Conservation (phyloP, 1,140 invertebrate species). For the Musca domestica region DNA sequence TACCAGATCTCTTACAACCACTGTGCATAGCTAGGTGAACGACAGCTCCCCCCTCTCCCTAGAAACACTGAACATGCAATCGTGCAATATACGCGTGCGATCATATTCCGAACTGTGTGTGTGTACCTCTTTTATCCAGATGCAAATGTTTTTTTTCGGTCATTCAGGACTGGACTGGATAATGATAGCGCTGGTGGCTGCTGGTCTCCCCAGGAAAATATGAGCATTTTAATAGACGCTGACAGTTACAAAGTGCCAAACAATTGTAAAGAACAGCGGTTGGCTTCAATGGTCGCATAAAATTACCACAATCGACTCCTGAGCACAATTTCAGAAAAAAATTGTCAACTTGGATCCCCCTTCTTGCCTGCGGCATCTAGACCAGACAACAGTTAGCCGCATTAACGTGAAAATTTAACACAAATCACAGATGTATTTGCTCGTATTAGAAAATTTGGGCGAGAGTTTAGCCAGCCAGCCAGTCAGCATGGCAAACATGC, state of each 20-base stretch:
- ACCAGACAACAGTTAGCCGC: neutral
- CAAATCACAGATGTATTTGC: too few species aligned
- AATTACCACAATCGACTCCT: neutral
- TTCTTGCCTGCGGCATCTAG: too few species aligned
- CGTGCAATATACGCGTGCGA: conserved; percentile 13
- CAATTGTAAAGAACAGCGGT: conserved; percentile 40
- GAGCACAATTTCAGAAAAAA: too few species aligned
- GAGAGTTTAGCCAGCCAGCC: too few species aligned
- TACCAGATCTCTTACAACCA: too few species aligned
- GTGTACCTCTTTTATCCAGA: too few species aligned
- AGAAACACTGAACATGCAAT: neutral
- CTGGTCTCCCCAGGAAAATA: conserved; percentile 33
- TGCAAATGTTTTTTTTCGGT: too few species aligned
- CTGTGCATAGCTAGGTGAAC: too few species aligned
- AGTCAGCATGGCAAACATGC: too few species aligned
- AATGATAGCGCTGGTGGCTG: neutral
- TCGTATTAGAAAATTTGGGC: too few species aligned
- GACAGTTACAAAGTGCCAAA: conserved; percentile 53
- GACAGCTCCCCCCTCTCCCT: neutral
- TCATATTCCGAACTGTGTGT: neutral
- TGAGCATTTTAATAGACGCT: conserved; percentile 52
- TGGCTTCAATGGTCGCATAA: conserved; percentile 4
- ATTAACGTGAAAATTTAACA: neutral
- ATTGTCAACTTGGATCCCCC: too few species aligned
- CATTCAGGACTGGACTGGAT: neutral